phyloP scores from a whole-genome alignment of 2,888 invertebrate species.

The Agonum fuliginosum region DNA sequence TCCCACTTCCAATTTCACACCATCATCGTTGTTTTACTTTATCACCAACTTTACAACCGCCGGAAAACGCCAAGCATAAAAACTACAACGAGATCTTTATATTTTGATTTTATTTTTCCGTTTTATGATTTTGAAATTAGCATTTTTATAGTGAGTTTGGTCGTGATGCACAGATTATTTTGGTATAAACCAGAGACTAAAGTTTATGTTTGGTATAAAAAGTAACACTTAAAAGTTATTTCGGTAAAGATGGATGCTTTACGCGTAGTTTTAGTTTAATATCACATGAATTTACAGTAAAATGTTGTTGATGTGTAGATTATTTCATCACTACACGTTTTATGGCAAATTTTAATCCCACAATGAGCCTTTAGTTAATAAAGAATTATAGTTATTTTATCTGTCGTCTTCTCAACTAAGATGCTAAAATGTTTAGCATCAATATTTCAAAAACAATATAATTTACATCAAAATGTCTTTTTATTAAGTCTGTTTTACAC shows the following conservation, averaged over 20 bases:
- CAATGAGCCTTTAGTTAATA: background rate
- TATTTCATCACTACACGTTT: background rate
- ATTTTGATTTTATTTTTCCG: constrained; percentile 18
- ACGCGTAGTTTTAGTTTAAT: constrained; percentile 17
- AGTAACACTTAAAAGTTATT: constrained; percentile 26
- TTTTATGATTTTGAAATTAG: constrained; percentile 37
- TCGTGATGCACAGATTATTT: constrained; percentile 33
- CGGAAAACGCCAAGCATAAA: constrained; percentile 20
- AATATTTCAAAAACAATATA: no score
- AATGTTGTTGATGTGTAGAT: background rate
- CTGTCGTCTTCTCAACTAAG: no score
- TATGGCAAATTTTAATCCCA: background rate
- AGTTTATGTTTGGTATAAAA: constrained; percentile 3
- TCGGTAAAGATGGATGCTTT: constrained; percentile 4
- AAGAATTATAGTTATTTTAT: no score
- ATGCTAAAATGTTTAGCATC: no score
- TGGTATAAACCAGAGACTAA: constrained; percentile 28
- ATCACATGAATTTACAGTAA: background rate
- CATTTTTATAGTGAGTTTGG: constrained; percentile 38
- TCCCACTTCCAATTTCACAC: background rate
- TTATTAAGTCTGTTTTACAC: no score
- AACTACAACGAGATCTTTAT: constrained; percentile 24
- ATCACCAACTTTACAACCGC: constrained; percentile 2
- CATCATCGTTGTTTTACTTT: constrained; percentile 7
- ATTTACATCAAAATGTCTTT: no score